Evolutionary conservation across 2,888 invertebrate genomes (phyloP), one percentile per base, ranked within the genome.

Genomic region (Arctia plantaginis): DNA sequence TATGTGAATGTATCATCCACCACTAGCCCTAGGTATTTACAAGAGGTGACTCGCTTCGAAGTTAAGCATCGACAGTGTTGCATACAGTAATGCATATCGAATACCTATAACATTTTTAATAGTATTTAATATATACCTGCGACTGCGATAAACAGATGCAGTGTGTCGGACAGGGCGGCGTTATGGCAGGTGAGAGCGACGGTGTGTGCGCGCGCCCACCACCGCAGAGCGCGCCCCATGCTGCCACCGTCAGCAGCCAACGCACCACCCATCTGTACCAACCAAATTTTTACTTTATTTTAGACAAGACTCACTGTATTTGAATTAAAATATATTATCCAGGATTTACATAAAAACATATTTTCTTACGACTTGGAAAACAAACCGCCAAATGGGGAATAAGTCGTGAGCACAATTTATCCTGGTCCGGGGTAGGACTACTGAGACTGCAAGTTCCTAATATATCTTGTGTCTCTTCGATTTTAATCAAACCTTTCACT

Each of bases 111-210:
- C 4, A 0, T 23, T 23, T 20, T 6, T 20, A 59, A 27, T n/a
- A 59, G n/a, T 47, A 6, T 67, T 12, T 23, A 55, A 66, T 33
- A 62, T 35, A 76, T 96, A 98, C 98, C 97, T 98, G 98, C 84
- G 98, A 98, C 91, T 98, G 98, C 77, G 98, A 98, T 79, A 98
- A 96, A 92, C 98, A 98, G 93, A 98, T 98, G 96, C 98, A 98
- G 95, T 98, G 97, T 86, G 96, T 96, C 79, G 98, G 98, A 91
- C 98, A 98, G 85, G 97, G 96, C 83, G 97, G 97, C 87, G 96
- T 93, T 80, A 96, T 89, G 96, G 96, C 80, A 86, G 93, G 94
- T 76, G 90, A 86, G 76, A 92, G 87, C 69, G 89, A 82, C 75
- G 90, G 95, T 88, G 94, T 81, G 83, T 89, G 89, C 59, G 89